Evolutionary conservation across 1,140 invertebrate genomes (phyloP).

Genomic region (Campodea augens): DNA sequence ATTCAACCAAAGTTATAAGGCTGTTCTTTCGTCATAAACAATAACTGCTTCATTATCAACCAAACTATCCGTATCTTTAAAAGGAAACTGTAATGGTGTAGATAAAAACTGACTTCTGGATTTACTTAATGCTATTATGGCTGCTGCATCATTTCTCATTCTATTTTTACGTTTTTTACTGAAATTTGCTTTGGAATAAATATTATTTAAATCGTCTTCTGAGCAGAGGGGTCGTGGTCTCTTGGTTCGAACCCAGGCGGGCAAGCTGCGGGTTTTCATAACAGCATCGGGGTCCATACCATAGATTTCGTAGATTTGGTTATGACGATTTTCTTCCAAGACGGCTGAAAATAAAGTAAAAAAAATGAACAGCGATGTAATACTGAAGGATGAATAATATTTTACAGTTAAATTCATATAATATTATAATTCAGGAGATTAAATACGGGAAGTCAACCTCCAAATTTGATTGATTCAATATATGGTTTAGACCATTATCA

Average conservation of each 20-base stretch:
- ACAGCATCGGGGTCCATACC: no score
- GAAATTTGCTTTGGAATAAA: conserved; percentile 51
- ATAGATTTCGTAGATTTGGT: no score
- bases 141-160: conserved; percentile 51
- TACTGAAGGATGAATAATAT: no score
- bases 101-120: conserved; percentile 38
- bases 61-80: conserved; percentile 32
- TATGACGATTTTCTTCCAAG: no score
- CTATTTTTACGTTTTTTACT: conserved; percentile 50
- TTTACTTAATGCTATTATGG: conserved; percentile 50
- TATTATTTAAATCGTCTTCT: conserved; percentile 43
- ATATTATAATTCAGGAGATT: no score
- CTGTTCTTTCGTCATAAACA: conserved; percentile 50
- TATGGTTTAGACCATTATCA: no score
- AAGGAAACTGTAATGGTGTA: conserved; percentile 14
- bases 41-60: conserved; percentile 48
- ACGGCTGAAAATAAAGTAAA: no score
- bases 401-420: no score
- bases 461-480: no score
- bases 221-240: conserved; percentile 40
- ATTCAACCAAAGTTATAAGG: no score
- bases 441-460: no score
- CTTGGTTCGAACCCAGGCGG: conserved; percentile 40
- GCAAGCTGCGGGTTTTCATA: conserved; percentile 43
- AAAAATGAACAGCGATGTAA: no score